A percentile compares a stretch with the other conserved stretches of the same genome.
These are phyloP conservation scores for Odobenus rosmarus DNA, from an alignment of 2,113 vertebrate genomes.

Conservation along the genomic window DNA sequence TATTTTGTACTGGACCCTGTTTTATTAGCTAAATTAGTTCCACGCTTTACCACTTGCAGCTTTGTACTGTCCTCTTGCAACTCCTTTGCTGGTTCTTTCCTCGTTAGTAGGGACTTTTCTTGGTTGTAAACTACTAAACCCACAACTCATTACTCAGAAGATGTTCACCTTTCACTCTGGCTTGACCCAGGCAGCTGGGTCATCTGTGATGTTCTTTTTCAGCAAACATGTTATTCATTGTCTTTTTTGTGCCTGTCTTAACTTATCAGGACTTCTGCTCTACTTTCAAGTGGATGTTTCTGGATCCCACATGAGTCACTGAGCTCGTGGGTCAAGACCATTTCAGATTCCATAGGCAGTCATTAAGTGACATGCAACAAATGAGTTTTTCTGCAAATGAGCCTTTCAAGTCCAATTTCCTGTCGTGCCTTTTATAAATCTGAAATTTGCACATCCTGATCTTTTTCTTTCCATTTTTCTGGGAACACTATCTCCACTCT, in stretches of 20 bases:
- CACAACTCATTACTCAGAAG: fast-evolving
- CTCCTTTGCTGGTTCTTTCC: not conserved
- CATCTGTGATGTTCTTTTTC: not conserved
- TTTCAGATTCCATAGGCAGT: not conserved
- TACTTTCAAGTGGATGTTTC: not conserved
- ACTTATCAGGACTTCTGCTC: not conserved
- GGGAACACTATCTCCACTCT: not conserved
- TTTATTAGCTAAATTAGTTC: not conserved
- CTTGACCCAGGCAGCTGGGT: not conserved
- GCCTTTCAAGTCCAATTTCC: not conserved
- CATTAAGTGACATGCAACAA: not conserved
- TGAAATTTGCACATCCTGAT: not conserved
- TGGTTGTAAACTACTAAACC: fast-evolving
- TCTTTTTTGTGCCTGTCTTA: not conserved
- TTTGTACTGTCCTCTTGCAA: not conserved
- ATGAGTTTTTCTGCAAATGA: not conserved
- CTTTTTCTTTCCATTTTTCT: not conserved
- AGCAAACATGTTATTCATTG: not conserved
- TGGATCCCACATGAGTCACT: not conserved
- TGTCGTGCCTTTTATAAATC: not conserved
- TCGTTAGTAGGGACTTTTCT: fast-evolving
- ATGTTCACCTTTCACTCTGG: not conserved
- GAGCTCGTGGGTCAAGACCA: not conserved
- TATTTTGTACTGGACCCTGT: not conserved
- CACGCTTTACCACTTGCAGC: too few species aligned